Evolutionary conservation across 2,888 invertebrate genomes (phyloP).

Genomic region (Caradrina clavipalpis): DNA sequence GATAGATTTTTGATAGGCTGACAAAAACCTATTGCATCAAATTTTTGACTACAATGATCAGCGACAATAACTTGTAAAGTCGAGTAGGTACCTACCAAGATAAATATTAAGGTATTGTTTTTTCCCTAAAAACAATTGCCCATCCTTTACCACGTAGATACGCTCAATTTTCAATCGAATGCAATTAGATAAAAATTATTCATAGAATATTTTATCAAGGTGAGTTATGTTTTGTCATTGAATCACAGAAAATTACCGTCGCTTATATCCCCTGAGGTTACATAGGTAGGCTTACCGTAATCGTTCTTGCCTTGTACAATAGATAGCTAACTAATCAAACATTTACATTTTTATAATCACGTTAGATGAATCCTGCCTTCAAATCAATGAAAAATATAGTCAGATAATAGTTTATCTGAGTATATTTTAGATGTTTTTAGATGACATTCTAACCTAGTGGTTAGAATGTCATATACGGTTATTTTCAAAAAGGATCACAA

Average conservation of each 20-base stretch:
- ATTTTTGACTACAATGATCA: not conserved
- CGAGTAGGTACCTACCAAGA: no score
- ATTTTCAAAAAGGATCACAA: constrained; percentile 13
- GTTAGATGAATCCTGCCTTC: constrained; percentile 7
- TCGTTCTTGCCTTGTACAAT: constrained; percentile 35
- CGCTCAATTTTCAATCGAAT: constrained; percentile 14
- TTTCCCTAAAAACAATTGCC: not conserved
- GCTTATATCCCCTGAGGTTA: constrained; percentile 22
- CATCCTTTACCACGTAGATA: not conserved
- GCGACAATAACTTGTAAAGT: not conserved
- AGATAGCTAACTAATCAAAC: constrained; percentile 26
- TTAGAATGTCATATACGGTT: not conserved
- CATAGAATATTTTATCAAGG: constrained; percentile 25
- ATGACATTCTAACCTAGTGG: no score
- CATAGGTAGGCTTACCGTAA: constrained; percentile 19
- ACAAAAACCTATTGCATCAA: not conserved
- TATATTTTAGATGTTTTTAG: no score
- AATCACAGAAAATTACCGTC: constrained; percentile 36
- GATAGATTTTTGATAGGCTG: not conserved
- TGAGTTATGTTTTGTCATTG: constrained; percentile 42
- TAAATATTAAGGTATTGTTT: not conserved
- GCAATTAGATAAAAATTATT: constrained; percentile 10
- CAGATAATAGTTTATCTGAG: constrained; percentile 1
- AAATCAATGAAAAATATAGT: constrained; percentile 30
- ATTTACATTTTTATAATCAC: constrained; percentile 36